Base-by-base conservation (phyloP, 2,797 vertebrate genomes). In the Oreortyx pictus region DNA sequence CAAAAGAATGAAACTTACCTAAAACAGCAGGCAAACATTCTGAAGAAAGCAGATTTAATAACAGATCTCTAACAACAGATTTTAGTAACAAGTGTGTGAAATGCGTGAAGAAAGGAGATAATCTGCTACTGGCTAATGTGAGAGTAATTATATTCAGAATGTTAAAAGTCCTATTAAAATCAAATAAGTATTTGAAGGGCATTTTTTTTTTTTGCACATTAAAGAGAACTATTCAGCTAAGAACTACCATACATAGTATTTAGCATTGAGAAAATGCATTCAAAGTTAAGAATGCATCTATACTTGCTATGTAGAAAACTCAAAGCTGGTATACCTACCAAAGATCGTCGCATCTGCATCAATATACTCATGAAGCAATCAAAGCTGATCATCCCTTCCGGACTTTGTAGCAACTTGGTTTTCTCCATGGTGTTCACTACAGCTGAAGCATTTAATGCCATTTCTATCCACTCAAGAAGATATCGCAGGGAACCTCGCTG, bases 361-460 rank as follows among this genome's bases (percentile, higher is more conserved):
- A 99, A 97, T 96, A 99, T 99, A 91, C 98, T 98, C 98, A 99
- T 99, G 97, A 99, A 99, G 93, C 99, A 99, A 91, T 99, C 99
- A n/a, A 99, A 99, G 88, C 98, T 98, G 88, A 99, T 99, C 97
- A 99, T 98, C 41, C 99, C 99, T 96, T 99, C 99, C 5, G 98
- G 98, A 89, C 95, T 98, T 80, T 97, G 98, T 4, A 97, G 95
- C 65, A 96, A 85, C 94, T 98, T 98, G 85, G 74, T 98, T 92
- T 98, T 98, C 97, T 99, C 99, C 98, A 99, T 98, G 19, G 97
- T 96, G 78, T 98, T 98, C 87, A 99, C 98, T 92, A 99, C 97
- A 3, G 98, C 98, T 2, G 99, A 99, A 12, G 99, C 99, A 10
- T 98, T 98, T 95, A 99, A 91, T 12, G 99, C 99, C 99, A 99